These are phyloP conservation scores for Microctenopoma steveboyesi DNA, from an alignment of 2,797 vertebrate genomes.

Conservation along the genomic window DNA sequence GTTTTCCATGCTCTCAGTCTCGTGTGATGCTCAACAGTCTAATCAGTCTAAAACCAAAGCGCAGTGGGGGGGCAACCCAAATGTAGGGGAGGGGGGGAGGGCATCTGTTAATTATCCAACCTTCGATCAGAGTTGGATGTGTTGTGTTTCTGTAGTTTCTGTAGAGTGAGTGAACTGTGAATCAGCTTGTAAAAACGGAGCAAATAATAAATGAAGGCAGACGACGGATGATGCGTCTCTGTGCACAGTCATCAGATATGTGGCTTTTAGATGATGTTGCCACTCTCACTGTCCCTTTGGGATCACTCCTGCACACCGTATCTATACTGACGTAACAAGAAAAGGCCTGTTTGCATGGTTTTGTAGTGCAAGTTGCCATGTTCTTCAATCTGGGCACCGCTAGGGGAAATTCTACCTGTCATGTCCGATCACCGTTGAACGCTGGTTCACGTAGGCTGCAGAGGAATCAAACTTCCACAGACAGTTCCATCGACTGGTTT, in stretches of 20 bases:
- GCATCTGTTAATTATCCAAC: neutral
- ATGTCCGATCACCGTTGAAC: constrained; percentile 80
- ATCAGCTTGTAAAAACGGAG: neutral
- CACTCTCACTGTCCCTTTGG: neutral
- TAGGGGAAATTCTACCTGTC: constrained; percentile 70
- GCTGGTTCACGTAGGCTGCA: constrained; percentile 73
- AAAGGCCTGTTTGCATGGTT: neutral
- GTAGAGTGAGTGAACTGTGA: neutral
- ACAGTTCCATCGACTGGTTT: constrained; percentile 72
- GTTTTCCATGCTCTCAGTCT: constrained; percentile 14
- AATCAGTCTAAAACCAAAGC: neutral
- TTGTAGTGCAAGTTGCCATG: constrained; percentile 21
- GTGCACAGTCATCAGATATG: neutral
- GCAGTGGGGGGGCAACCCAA: too few species aligned
- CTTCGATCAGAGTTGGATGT: neutral
- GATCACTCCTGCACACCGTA: neutral
- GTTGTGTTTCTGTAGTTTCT: neutral
- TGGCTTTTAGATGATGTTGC: neutral
- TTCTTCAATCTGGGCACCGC: constrained; percentile 14
- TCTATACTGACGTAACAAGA: neutral
- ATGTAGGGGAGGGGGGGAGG: too few species aligned
- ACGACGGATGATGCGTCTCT: neutral
- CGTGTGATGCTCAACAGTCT: neutral
- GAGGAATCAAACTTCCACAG: constrained; percentile 70
- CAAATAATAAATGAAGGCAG: neutral